Evolutionary conservation across 2,888 invertebrate species (phyloP).

Genomic region (Cephus pulcher): DNA sequence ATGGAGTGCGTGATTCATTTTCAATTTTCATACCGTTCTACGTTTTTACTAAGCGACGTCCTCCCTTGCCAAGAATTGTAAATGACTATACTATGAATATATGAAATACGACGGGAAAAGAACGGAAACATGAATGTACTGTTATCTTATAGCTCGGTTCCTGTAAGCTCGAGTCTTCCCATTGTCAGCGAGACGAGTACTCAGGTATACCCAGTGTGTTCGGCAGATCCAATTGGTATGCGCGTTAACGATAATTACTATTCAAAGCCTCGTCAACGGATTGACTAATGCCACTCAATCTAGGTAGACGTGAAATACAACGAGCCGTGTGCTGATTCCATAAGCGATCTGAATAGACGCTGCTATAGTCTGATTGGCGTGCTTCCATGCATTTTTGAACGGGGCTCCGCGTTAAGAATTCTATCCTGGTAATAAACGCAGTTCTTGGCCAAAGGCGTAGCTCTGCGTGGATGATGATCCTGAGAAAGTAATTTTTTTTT

Average conservation of each 20-base stretch:
- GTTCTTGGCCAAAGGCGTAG: slow-evolving; percentile 15
- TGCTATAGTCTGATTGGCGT: slow-evolving; percentile 27
- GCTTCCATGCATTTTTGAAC: slow-evolving; percentile 23
- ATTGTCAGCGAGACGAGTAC: not conserved
- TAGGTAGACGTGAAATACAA: not conserved
- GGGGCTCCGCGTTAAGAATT: slow-evolving; percentile 14
- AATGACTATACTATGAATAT: not conserved
- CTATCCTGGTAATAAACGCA: slow-evolving; percentile 26
- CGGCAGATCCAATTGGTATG: not conserved
- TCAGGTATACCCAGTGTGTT: not conserved
- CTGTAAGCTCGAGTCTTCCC: not conserved
- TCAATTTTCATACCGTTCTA: not conserved
- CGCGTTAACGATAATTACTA: not conserved
- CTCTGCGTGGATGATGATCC: not conserved
- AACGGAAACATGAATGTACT: not conserved
- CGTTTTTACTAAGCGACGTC: not conserved
- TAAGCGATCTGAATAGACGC: slow-evolving; percentile 11
- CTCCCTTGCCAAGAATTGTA: not conserved
- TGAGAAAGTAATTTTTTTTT: not conserved
- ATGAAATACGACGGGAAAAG: not conserved
- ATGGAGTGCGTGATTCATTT: not conserved
- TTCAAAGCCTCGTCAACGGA: not conserved
- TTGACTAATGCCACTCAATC: not conserved
- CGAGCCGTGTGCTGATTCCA: slow-evolving; percentile 2
- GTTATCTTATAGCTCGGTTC: not conserved